Percentiles rank a stretch among this genome's conserved stretches.
Evolutionary conservation across 35 echinoderm and acorn worm species (phyloP).

Genomic region (Anneissia japonica): DNA sequence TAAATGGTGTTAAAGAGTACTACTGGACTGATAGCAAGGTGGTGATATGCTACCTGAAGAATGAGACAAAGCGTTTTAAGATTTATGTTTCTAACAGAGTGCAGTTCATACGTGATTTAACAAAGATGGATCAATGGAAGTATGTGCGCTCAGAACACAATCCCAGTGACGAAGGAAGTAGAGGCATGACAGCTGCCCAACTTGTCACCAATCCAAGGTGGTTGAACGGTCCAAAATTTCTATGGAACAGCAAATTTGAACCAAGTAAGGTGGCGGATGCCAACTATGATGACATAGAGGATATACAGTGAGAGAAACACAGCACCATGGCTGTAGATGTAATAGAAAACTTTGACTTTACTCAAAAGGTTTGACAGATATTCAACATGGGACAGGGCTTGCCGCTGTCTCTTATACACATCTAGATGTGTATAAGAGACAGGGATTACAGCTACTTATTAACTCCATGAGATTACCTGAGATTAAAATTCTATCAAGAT

Average conservation of each 20-base stretch:
- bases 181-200: conserved; percentile 32
- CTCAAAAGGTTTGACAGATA: no score
- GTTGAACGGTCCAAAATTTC: conserved; percentile 52
- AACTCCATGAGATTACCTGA: no score
- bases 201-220: conserved; percentile 7
- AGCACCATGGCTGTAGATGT: no score
- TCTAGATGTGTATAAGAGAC: no score
- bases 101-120: conserved; percentile 41
- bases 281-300: no score
- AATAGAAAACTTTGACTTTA: no score
- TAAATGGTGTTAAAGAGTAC: not conserved
- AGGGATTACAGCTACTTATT: no score
- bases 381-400: no score
- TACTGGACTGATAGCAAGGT: not conserved
- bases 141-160: conserved; percentile 47
- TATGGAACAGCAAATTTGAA: conserved; percentile 1
- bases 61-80: conserved; percentile 30
- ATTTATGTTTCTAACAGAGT: conserved; percentile 61
- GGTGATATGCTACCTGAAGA: not conserved
- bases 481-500: no score
- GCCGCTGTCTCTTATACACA: no score
- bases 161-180: conserved; percentile 52
- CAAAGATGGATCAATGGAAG: conserved; percentile 43
- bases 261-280: not conserved
- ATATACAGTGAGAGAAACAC: no score